Percentiles rank a stretch among this genome's conserved stretches.
Evolutionary conservation across 2,113 vertebrate genomes (phyloP).

Genomic region (Madoqua kirkii): DNA sequence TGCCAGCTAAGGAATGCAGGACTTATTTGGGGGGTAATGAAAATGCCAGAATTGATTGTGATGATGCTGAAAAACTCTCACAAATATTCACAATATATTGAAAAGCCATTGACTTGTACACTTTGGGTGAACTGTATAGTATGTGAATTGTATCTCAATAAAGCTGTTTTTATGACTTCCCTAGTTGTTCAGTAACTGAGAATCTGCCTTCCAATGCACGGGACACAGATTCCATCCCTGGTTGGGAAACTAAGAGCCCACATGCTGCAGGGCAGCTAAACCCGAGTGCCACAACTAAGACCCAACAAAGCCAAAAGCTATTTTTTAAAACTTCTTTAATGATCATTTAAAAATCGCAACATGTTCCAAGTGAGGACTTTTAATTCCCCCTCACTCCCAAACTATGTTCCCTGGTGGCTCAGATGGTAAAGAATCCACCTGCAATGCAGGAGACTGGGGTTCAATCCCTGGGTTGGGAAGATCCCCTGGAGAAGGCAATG

Average conservation of each 20-base stretch:
- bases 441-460: background rate
- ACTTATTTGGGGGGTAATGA: background rate
- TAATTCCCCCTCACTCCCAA: background rate
- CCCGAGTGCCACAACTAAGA: fast-evolving
- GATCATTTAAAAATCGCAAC: background rate
- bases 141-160: background rate
- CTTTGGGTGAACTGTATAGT: background rate
- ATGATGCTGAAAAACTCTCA: background rate
- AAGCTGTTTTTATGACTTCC: background rate
- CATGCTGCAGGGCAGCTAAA: background rate
- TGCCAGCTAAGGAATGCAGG: background rate
- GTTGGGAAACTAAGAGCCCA: background rate
- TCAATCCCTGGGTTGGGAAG: background rate
- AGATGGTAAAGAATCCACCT: background rate
- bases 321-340: background rate
- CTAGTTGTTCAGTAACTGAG: background rate
- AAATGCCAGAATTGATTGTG: background rate
- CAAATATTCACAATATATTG: background rate
- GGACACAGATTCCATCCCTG: background rate
- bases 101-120: background rate
- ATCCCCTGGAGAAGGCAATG: background rate
- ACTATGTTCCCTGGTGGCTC: background rate
- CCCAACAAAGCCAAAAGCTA: background rate
- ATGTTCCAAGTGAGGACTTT: background rate
- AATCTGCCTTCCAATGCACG: background rate